Percentiles rank a stretch among this genome's conserved stretches.
These are phyloP conservation scores for Trematomus bernacchii DNA, from an alignment of 2,797 vertebrate genomes.

Conservation along the genomic window DNA sequence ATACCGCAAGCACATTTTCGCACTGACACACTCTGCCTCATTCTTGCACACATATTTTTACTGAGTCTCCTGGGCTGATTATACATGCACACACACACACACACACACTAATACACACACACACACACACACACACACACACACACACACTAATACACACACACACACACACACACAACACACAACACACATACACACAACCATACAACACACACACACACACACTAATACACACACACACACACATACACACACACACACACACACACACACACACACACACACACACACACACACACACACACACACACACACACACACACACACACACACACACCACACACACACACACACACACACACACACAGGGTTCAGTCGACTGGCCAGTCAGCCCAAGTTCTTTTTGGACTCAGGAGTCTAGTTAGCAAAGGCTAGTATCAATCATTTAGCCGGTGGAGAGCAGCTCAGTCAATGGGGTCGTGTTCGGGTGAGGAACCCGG, in stretches of 20 bases:
- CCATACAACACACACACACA: conserved; percentile 12
- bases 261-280: conserved; percentile 22
- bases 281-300: conserved; percentile 10
- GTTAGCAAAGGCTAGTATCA: conserved; percentile 76
- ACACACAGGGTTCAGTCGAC: conserved; percentile 35
- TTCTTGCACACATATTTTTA: conserved; percentile 60
- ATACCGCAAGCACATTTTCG: conserved; percentile 56
- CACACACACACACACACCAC: conserved; percentile 21
- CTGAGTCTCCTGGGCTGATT: conserved; percentile 68
- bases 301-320: neutral
- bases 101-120: neutral
- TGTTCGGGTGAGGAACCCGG: conserved; percentile 68
- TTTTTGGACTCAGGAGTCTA: conserved; percentile 76
- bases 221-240: conserved; percentile 16
- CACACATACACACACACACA: neutral
- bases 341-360: conserved; percentile 10
- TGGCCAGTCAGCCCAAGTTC: conserved; percentile 56
- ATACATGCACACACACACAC: conserved; percentile 21
- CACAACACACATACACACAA: conserved; percentile 19
- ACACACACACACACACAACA: conserved; percentile 6
- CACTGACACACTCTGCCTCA: conserved; percentile 39
- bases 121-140: neutral
- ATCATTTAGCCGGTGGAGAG: conserved; percentile 70
- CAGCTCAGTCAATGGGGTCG: conserved; percentile 65
- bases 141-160: conserved; percentile 30